Base-by-base conservation (phyloP, 2,888 invertebrate species). In the Drosophila rubida region DNA sequence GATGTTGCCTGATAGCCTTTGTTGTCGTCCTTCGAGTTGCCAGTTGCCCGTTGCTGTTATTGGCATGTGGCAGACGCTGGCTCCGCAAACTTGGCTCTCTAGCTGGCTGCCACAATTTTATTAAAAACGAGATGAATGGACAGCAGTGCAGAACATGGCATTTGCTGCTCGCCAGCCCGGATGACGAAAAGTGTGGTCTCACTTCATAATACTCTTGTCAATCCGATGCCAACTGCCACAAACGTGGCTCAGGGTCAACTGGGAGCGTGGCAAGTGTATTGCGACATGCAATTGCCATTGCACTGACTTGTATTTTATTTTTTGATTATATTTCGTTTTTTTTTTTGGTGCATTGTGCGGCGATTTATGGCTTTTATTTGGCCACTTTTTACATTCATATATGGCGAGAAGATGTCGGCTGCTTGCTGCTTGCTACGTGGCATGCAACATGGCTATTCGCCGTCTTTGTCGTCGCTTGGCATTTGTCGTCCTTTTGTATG, bases 361-460 rank as follows among this genome's bases (percentile, higher is more conserved):
- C 82, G 80, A 83, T 85, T 83, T 83, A 85, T 83, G 82, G 82
- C 67, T 80, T 85, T 85, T 83, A 83, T 85, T 83, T 85, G 72
- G 80, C 80, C 73, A 83, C 82, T 83, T 78, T 82, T 82, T 78
- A 73, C 75, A 68, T 69, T 69, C 73, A 76, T 69, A 61, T 70
- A 45, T 11, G 11, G 4, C 4, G 30, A 14, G 11, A 41, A 45
- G 23, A 48, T 66, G 32, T 14, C 32, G 54, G n/a, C n/a, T n/a
- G n/a, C n/a, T n/a, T n/a, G n/a, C n/a, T n/a, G n/a, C n/a, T n/a
- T n/a, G n/a, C n/a, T 45, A 58, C 59, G 54, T 74, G 61, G 49
- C 27, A 27, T 11, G 27, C 2, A 49, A 53, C 51, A 62, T 62
- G 16, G 22, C 44, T 27, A 35, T 22, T 44, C 49, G 45, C 19